Conservation (phyloP, 2,113 vertebrate species). For the Bettongia penicillata region DNA sequence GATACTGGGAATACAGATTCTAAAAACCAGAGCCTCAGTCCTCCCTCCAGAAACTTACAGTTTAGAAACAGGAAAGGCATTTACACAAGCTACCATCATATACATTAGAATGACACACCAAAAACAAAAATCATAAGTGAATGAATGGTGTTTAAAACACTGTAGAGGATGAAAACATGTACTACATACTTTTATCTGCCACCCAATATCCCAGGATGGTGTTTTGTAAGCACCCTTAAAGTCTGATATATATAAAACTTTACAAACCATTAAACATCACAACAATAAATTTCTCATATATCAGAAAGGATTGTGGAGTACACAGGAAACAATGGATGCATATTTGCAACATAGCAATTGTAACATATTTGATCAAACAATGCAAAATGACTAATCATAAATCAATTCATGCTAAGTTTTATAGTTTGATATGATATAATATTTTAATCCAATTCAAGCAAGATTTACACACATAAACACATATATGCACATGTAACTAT, state of each 20-base stretch:
- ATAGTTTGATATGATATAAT: conserved; percentile 53
- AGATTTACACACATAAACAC: neutral
- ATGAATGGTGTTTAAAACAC: neutral
- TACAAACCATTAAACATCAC: neutral
- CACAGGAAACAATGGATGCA: neutral
- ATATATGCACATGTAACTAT: neutral
- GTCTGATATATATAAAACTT: neutral
- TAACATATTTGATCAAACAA: neutral
- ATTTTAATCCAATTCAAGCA: conserved; percentile 47
- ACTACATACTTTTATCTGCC: neutral
- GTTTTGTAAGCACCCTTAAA: neutral
- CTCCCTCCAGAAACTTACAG: neutral
- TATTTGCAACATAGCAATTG: neutral
- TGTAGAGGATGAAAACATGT: neutral
- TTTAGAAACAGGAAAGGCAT: neutral
- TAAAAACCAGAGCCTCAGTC: neutral
- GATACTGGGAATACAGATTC: neutral
- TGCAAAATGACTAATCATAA: neutral
- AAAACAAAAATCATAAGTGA: neutral
- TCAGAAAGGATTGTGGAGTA: neutral
- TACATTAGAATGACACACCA: neutral
- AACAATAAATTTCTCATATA: neutral
- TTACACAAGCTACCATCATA: neutral
- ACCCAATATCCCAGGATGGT: neutral
- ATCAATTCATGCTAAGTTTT: neutral